Conservation (phyloP, 2,888 invertebrate species). For the Dasysyrphus albostriatus region DNA sequence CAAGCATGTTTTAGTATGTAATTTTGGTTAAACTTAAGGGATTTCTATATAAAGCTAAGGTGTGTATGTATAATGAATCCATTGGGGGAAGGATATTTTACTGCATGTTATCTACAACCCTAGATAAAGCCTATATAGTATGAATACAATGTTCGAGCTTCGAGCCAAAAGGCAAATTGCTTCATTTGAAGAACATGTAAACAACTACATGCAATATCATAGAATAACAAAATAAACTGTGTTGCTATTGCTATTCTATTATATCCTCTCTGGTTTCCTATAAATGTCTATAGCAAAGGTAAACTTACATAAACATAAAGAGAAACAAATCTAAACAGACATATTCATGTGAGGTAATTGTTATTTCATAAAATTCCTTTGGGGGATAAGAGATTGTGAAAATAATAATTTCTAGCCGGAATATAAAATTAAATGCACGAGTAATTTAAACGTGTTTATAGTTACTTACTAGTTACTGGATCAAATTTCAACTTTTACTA, state of each 20-base stretch:
- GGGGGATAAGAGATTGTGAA: background rate
- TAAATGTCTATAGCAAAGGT: background rate
- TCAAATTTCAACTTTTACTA: too few relatives aligned
- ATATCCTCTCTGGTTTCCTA: background rate
- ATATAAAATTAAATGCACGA: background rate
- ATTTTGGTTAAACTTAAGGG: conserved; percentile 12
- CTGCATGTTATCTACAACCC: background rate
- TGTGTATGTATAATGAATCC: background rate
- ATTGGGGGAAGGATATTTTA: conserved; percentile 4
- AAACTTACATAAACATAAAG: background rate
- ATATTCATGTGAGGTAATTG: conserved; percentile 5
- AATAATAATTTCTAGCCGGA: background rate
- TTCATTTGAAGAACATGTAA: conserved; percentile 13
- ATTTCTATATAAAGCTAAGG: too few relatives aligned
- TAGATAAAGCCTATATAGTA: conserved; percentile 5
- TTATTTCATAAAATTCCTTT: conserved; percentile 4
- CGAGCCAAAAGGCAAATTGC: conserved; percentile 22
- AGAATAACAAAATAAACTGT: conserved; percentile 14
- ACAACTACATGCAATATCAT: conserved; percentile 15
- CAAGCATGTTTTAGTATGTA: background rate
- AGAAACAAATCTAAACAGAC: background rate
- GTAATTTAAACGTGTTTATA: too few relatives aligned
- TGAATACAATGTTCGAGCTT: background rate
- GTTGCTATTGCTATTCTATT: background rate
- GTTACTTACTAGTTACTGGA: too few relatives aligned